Evolutionary conservation across 2,113 vertebrate genomes (phyloP), one percentile per base, ranked within the genome.

Genomic region (Tyrannus savana): DNA sequence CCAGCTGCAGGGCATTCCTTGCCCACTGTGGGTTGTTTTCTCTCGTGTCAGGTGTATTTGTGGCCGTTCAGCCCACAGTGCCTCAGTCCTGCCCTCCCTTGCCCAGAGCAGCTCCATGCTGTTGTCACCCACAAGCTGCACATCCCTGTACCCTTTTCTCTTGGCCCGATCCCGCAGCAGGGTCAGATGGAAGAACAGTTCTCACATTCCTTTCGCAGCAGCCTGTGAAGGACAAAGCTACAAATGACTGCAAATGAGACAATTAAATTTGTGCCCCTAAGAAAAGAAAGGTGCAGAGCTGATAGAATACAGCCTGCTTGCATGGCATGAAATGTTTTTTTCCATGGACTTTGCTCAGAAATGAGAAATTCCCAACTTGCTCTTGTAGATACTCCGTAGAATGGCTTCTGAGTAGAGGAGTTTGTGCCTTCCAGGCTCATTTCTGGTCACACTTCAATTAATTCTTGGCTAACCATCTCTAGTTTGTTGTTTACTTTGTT

Each of bases 401-500:
- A 84, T 4, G 46, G 53, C 72, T 83, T 58, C 16, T 17, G 31
- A 56, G n/a, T 59, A 52, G 44, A 88, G 41, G 41, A 55, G 12
- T 77, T 14, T 3, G n/a, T 69, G 39, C 73, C 64, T 53, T 78
- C 66, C 67, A 74, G 64, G 35, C 59, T 59, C 8, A 15, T 72
- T 55, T 76, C 64, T 74, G 64, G 35, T 68, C 74, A 23, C 19
- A 17, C 52, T 84, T 84, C 74, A 55, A n/a, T 95, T 94, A 84
- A 89, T 77, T 95, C 84, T 74, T 73, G 42, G 6, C 75, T 74
- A 80, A 35, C 53, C 35, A 21, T 53, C 59, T 88, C 10, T 30
- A 56, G 58, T 60, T 93, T 76, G 35, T 31, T 91, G n/a, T 71
- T 83, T 80, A 44, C 59, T 95, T 91, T 77, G 82, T 83, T 95